A percentile compares a stretch with the other conserved stretches of the same genome.
These are phyloP conservation scores for Drosophila erecta DNA, from an alignment of 1,140 invertebrate species.

Conservation along the genomic window DNA sequence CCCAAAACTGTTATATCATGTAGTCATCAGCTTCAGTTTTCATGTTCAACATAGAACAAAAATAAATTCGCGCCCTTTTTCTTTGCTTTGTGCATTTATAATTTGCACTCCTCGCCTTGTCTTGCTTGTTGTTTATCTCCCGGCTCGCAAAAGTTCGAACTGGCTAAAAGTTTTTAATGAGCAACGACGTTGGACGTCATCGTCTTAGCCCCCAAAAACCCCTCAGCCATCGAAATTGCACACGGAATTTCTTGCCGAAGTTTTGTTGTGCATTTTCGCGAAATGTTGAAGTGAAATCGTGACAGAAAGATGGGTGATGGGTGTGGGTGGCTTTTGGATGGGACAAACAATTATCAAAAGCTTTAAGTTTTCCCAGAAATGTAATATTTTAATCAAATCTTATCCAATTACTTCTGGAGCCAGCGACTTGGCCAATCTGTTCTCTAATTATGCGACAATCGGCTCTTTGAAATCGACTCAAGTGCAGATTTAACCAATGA, in stretches of 20 bases:
- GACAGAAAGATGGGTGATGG: conserved; percentile 29
- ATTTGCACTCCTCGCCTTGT: conserved; percentile 53
- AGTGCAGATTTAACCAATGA: neutral
- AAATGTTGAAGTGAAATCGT: conserved; percentile 34
- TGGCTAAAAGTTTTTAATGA: conserved; percentile 76
- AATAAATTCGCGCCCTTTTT: conserved; percentile 31
- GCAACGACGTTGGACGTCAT: conserved; percentile 74
- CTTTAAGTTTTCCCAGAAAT: conserved; percentile 40
- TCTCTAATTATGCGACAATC: neutral
- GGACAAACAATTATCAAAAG: conserved; percentile 50
- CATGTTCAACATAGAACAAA: conserved; percentile 19
- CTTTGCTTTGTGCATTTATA: conserved; percentile 73
- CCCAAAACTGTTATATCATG: conserved; percentile 8
- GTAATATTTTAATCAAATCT: conserved; percentile 33
- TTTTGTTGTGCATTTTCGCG: conserved; percentile 46
- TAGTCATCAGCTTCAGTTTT: conserved; percentile 31
- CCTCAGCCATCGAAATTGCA: conserved; percentile 8
- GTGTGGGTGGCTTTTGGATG: conserved; percentile 16
- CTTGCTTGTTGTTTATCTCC: conserved; percentile 68
- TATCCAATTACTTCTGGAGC: conserved; percentile 32
- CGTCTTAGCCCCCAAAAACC: conserved; percentile 23
- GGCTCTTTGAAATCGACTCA: too few relatives aligned
- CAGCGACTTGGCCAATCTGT: neutral
- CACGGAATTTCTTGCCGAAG: conserved; percentile 42
- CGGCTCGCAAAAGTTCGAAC: conserved; percentile 68